Base-by-base conservation (phyloP, 2,113 vertebrate genomes). In the Aplodontia rufa region DNA sequence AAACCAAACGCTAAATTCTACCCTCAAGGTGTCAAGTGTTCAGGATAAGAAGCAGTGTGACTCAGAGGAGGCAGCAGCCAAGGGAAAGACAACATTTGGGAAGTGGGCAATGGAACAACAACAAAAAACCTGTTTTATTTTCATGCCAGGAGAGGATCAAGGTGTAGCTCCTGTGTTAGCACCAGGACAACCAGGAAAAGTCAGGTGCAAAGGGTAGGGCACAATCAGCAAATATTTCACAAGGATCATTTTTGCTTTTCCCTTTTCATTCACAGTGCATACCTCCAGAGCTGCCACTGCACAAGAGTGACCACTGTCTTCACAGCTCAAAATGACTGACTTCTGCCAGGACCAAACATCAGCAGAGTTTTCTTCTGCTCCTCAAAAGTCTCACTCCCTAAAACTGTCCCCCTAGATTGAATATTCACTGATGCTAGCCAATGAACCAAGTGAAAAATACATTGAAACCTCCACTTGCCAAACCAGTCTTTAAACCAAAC, bases 21-120 rank as follows among this genome's bases (percentile, higher is more conserved):
- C 98, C 98, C 97, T 98, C 97, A 97, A 97, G 98, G 97, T 98
- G 98, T 98, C 98, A 98, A 98, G 98, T 98, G 98, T 98, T 98
- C 98, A 98, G 98, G 98, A 98, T 98, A 97, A 98, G 98, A 98
- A 98, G 98, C 98, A 97, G 98, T 97, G 97, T 97, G 97, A 98
- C 98, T 96, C 97, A 97, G 96, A 97, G 98, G 98, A 98, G 98
- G 97, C 92, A 97, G 98, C 97, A 98, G 98, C 97, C 95, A 97
- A 97, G 96, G 97, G 97, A 97, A 98, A 91, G 94, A 97, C 97
- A 96, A 98, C 97, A 91, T 85, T 86, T 97, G 98, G 95, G 89
- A 94, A 81, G 74, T 91, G 94, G 97, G 93, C 66, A 62, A 92
- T 93, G 95, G 93, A 80, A 91, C 88, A 87, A 96, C 96, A 80